phyloP scores from a whole-genome alignment of 2,888 invertebrate species.

The Drosophila affinis region DNA sequence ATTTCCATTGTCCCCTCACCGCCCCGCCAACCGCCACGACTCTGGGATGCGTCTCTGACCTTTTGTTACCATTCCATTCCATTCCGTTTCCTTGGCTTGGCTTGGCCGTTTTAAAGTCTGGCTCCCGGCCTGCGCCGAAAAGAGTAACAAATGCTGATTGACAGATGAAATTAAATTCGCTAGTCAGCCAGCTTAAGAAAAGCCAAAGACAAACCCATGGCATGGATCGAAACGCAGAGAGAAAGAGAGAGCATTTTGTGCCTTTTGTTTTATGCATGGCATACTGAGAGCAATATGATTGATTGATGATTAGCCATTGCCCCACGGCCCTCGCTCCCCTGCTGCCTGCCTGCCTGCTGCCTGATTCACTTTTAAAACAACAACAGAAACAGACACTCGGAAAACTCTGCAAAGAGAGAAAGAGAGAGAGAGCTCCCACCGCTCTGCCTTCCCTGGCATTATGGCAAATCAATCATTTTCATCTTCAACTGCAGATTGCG shows the following conservation, averaged over 20 bases:
- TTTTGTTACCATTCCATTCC: slow-evolving; percentile 24
- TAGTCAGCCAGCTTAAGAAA: neutral
- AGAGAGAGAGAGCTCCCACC: neutral
- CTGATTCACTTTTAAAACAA: slow-evolving; percentile 54
- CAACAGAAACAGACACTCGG: slow-evolving; percentile 18
- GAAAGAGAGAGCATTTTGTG: slow-evolving; percentile 26
- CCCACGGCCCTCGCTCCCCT: neutral
- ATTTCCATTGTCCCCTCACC: slow-evolving; percentile 5
- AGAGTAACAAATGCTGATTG: slow-evolving; percentile 60
- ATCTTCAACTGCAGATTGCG: slow-evolving; percentile 63
- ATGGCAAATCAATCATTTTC: slow-evolving; percentile 74
- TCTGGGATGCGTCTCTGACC: neutral
- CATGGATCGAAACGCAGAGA: slow-evolving; percentile 20
- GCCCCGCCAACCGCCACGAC: neutral
- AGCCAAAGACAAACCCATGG: slow-evolving; percentile 14
- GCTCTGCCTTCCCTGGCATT: slow-evolving; percentile 44
- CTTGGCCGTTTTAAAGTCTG: slow-evolving; percentile 47
- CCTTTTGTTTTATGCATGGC: slow-evolving; percentile 61
- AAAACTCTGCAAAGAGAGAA: slow-evolving; percentile 21
- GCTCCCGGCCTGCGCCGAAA: neutral
- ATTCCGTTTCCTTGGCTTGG: neutral
- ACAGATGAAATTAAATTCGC: slow-evolving; percentile 60
- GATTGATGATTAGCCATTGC: slow-evolving; percentile 69
- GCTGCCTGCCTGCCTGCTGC: slow-evolving; percentile 5
- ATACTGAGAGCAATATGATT: slow-evolving; percentile 58